Evolutionary conservation across 2,113 vertebrate genomes (phyloP).

Genomic region (Hippocampus comes): DNA sequence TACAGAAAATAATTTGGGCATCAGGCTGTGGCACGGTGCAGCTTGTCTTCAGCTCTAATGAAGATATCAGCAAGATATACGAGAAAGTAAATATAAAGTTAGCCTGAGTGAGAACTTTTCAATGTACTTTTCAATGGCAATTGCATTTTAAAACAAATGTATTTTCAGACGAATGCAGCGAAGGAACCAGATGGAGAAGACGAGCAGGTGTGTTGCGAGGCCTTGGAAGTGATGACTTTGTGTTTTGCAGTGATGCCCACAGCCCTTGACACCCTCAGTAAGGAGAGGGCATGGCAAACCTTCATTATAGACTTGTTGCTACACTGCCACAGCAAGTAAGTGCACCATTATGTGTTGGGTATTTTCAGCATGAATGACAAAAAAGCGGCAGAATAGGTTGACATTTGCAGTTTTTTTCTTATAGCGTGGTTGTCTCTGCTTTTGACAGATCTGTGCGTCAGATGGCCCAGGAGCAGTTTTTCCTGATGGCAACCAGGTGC

Average conservation of each 20-base stretch:
- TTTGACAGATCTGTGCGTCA: constrained; percentile 88
- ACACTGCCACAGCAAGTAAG: constrained; percentile 99
- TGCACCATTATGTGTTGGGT: constrained; percentile 18
- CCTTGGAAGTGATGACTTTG: constrained; percentile 96
- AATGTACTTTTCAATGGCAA: background rate
- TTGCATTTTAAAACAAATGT: background rate
- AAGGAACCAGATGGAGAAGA: constrained; percentile 94
- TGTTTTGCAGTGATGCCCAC: constrained; percentile 98
- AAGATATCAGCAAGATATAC: constrained; percentile 97
- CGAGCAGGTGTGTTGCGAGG: constrained; percentile 98
- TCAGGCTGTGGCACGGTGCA: constrained; percentile 96
- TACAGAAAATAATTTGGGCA: constrained; percentile 98
- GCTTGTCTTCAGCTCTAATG: constrained; percentile 95
- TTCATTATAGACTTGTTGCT: constrained; percentile 97
- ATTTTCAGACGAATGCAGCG: constrained; percentile 86
- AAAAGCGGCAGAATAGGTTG: background rate
- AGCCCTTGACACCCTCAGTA: constrained; percentile 93
- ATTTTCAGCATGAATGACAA: background rate
- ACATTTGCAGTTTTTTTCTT: background rate
- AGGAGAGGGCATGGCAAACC: constrained; percentile 98
- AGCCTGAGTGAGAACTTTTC: background rate
- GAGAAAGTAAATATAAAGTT: constrained; percentile 82
- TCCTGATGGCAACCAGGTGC: constrained; percentile 97
- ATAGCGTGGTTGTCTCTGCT: background rate
- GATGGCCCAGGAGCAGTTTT: constrained; percentile 98